These are phyloP conservation scores for Spodoptera litura DNA, from an alignment of 1,140 invertebrate species.

Conservation along the genomic window DNA sequence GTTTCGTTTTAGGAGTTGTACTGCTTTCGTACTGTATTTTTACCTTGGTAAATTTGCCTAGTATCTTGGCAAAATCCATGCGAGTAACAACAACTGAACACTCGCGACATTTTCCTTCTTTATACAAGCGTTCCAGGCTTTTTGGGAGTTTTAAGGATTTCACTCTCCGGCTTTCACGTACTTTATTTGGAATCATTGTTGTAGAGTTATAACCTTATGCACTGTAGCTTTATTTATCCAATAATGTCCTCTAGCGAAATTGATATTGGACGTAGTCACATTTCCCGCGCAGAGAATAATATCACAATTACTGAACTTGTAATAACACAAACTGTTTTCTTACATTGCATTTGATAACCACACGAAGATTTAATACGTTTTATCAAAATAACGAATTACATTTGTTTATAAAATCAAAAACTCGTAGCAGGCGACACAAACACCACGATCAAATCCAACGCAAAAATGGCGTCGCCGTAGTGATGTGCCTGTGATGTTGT, in stretches of 20 bases:
- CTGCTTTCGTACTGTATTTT: slow-evolving; percentile 82
- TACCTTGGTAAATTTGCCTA: slow-evolving; percentile 82
- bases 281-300: slow-evolving; percentile 83
- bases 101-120: slow-evolving; percentile 81
- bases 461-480: slow-evolving; percentile 79
- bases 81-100: slow-evolving; percentile 79
- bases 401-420: slow-evolving; percentile 53
- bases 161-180: slow-evolving; percentile 66
- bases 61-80: slow-evolving; percentile 84
- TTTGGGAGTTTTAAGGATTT: slow-evolving; percentile 68
- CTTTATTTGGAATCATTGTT: slow-evolving; percentile 74
- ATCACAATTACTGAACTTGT: slow-evolving; percentile 51
- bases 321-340: slow-evolving; percentile 45
- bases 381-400: slow-evolving; percentile 23
- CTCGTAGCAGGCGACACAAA: slow-evolving; percentile 56
- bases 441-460: slow-evolving; percentile 62
- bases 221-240: slow-evolving; percentile 49
- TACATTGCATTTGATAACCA: slow-evolving; percentile 29
- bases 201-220: not conserved
- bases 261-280: slow-evolving; percentile 74
- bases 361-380: slow-evolving; percentile 6
- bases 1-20: slow-evolving; percentile 67
- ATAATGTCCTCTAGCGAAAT: slow-evolving; percentile 50
- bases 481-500: slow-evolving; percentile 56
- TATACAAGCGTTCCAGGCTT: slow-evolving; percentile 77